phyloP scores from a whole-genome alignment of 2,888 invertebrate species.

The Microplitis manilae region DNA sequence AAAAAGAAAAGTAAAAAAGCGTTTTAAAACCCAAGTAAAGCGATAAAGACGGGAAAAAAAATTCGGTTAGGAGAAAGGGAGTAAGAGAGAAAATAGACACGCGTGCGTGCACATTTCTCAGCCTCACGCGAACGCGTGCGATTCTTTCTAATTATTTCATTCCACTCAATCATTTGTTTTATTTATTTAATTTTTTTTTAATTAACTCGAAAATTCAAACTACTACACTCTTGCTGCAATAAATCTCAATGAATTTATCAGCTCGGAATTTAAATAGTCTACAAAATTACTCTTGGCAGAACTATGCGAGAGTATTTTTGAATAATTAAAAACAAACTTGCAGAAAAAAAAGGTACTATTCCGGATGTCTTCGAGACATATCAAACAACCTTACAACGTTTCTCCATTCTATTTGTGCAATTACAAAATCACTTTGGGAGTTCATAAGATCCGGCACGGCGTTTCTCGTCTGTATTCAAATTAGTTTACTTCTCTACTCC shows the following conservation, averaged over 20 bases:
- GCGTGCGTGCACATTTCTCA: slow-evolving; percentile 29
- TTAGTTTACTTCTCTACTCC: background rate
- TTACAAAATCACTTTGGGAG: slow-evolving; percentile 28
- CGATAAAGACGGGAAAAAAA: background rate
- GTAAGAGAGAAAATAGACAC: slow-evolving; percentile 9
- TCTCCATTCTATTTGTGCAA: slow-evolving; percentile 26
- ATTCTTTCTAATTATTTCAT: slow-evolving; percentile 19
- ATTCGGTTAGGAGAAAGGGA: background rate
- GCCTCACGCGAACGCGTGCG: slow-evolving; percentile 28
- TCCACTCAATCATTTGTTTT: background rate
- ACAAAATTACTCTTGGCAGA: too few relatives aligned
- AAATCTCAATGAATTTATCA: too few relatives aligned
- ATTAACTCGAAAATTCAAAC: background rate
- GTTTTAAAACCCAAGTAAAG: background rate
- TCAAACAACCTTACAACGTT: background rate
- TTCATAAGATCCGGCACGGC: background rate
- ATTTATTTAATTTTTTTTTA: slow-evolving; percentile 6
- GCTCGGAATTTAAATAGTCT: too few relatives aligned
- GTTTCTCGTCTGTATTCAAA: background rate
- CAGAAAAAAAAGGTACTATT: background rate
- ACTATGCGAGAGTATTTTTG: too few relatives aligned
- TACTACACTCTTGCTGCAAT: too few relatives aligned
- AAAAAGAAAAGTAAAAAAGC: background rate
- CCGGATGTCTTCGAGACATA: background rate
- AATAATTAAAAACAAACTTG: background rate